Conservation (phyloP, 2,888 invertebrate species). For the Salpingus planirostris region DNA sequence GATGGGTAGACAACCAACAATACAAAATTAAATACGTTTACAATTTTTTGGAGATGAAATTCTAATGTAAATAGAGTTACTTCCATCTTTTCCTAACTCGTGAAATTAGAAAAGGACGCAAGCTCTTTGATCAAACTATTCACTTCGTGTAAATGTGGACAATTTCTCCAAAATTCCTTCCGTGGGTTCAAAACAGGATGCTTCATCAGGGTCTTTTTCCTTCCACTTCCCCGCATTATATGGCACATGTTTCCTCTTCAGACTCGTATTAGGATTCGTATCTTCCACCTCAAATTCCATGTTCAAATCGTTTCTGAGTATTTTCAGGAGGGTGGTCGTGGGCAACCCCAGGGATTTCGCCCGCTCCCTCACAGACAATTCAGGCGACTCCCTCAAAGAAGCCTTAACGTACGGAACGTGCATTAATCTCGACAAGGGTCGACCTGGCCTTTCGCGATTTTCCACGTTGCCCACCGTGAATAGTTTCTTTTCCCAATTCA, state of each 20-base stretch:
- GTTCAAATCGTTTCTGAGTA: constrained; percentile 36
- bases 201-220: too few species aligned
- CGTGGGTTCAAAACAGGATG: too few species aligned
- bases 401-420: constrained; percentile 38
- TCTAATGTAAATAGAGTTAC: too few species aligned
- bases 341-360: constrained; percentile 38
- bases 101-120: too few species aligned
- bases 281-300: constrained; percentile 30
- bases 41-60: too few species aligned
- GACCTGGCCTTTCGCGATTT: constrained; percentile 40
- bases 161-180: too few species aligned
- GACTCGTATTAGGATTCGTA: constrained; percentile 16
- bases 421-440: constrained; percentile 32
- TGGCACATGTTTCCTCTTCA: constrained; percentile 23
- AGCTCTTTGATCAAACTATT: too few species aligned
- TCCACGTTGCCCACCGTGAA: constrained; percentile 36
- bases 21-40: too few species aligned
- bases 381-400: constrained; percentile 36
- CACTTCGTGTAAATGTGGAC: too few species aligned
- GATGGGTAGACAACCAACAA: too few species aligned
- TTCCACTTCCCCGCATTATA: constrained; percentile 28
- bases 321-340: constrained; percentile 40
- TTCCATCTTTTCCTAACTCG: too few species aligned
- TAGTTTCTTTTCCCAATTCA: constrained; percentile 21
- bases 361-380: constrained; percentile 40